Evolutionary conservation across 2,797 vertebrate genomes (phyloP).

Genomic region (Characodon lateralis): DNA sequence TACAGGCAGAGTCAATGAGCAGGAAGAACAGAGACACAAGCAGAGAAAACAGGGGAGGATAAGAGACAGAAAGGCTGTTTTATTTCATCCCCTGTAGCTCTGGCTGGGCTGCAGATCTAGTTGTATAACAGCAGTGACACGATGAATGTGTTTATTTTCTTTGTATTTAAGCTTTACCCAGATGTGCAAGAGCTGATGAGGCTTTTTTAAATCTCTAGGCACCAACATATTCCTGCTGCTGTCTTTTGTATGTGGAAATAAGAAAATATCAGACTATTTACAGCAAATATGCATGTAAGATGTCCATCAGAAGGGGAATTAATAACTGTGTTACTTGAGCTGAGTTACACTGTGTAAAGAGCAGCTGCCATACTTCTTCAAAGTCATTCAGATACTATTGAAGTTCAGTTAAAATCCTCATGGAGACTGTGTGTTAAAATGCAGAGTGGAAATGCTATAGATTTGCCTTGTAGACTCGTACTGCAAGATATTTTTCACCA

Average conservation of each 20-base stretch:
- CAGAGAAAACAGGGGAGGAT: slow-evolving; percentile 63
- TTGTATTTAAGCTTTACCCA: slow-evolving; percentile 58
- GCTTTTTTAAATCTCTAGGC: slow-evolving; percentile 40
- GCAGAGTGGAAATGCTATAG: slow-evolving; percentile 8
- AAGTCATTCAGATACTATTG: slow-evolving; percentile 53
- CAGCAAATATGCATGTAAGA: slow-evolving; percentile 41
- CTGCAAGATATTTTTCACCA: not conserved
- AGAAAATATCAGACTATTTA: not conserved
- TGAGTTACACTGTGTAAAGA: slow-evolving; percentile 31
- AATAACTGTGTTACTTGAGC: slow-evolving; percentile 57
- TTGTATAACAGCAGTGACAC: slow-evolving; percentile 46
- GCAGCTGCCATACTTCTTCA: slow-evolving; percentile 62
- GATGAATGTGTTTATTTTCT: slow-evolving; percentile 53
- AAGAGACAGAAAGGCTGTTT: slow-evolving; percentile 62
- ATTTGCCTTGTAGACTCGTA: slow-evolving; percentile 1
- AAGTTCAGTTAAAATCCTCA: slow-evolving; percentile 55
- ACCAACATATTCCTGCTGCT: slow-evolving; percentile 38
- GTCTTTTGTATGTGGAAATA: slow-evolving; percentile 50
- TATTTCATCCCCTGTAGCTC: slow-evolving; percentile 49
- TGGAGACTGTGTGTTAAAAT: slow-evolving; percentile 42
- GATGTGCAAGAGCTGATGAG: slow-evolving; percentile 47
- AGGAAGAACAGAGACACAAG: slow-evolving; percentile 59
- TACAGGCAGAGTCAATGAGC: slow-evolving; percentile 71
- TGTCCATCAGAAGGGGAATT: slow-evolving; percentile 61
- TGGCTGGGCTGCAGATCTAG: slow-evolving; percentile 19